phyloP scores from a whole-genome alignment of 2,797 vertebrate genomes.

The Pterois miles region DNA sequence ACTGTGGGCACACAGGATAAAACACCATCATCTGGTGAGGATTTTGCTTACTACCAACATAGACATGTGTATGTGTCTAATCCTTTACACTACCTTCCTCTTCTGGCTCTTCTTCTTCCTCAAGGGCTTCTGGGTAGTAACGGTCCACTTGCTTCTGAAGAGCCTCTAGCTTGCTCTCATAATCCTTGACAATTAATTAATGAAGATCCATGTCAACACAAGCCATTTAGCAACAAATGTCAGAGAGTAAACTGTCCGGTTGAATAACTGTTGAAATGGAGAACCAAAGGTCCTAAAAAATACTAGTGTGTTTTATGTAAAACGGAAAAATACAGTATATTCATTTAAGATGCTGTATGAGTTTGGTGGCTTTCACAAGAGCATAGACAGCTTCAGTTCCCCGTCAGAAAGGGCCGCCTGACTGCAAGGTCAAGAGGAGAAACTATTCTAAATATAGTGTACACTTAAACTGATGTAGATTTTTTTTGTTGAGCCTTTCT shows the following conservation, averaged over 20 bases:
- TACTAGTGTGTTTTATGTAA: neutral
- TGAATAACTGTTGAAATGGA: neutral
- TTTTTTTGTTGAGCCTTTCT: neutral
- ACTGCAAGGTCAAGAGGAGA: too few relatives aligned
- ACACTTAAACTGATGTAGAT: neutral
- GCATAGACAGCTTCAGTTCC: too few relatives aligned
- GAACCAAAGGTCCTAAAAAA: neutral
- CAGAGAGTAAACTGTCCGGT: neutral
- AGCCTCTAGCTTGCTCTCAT: slow-evolving; percentile 96
- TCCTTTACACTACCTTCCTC: slow-evolving; percentile 88
- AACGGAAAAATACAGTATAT: neutral
- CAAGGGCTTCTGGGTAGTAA: slow-evolving; percentile 88
- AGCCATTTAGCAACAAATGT: neutral
- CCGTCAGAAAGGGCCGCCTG: too few relatives aligned
- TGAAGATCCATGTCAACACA: neutral
- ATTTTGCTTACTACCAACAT: neutral
- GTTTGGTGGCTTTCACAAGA: too few relatives aligned
- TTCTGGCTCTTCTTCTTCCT: slow-evolving; percentile 94
- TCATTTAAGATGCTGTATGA: too few relatives aligned
- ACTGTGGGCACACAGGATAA: slow-evolving; percentile 76
- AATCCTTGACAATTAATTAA: slow-evolving; percentile 85
- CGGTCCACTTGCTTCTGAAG: slow-evolving; percentile 96
- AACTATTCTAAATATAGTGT: too few relatives aligned
- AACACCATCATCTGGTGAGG: neutral
- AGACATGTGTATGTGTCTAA: neutral